Evolutionary conservation across 2,797 vertebrate species (phyloP), one percentile per base, ranked within the genome.

Genomic region (Amblyraja radiata): DNA sequence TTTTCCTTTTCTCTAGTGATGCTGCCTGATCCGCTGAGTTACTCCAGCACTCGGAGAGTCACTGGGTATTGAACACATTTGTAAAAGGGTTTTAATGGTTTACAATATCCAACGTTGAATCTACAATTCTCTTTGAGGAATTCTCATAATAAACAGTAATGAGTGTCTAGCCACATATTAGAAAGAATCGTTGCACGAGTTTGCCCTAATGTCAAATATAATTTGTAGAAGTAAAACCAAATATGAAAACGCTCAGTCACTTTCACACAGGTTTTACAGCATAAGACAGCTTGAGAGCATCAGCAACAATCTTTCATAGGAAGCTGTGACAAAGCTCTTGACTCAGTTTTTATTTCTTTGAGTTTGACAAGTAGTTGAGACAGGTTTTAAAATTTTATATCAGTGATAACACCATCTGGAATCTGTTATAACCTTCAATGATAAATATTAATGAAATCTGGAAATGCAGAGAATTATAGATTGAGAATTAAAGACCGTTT

Each of bases 361-460:
- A 73, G 39, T 74, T 73, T 68, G 2, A 58, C 68, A 92, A 39
- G 90, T 92, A 54, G 90, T 25, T 73, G 90, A 74, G 36, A 91
- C 21, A 92, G 23, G 21, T 76, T 92, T 92, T 76, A 74, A 8
- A 54, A n/a, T 54, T 76, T 46, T 92, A 46, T 92, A 73, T n/a
- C 68, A 74, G 46, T 74, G 88, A 73, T 68, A 90, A 36, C 88
- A 25, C 65, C 36, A 91, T 76, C 71, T 92, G 90, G 90, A 91
- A 54, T 21, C 9, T 73, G 36, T 46, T 11, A 54, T 76, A 68
- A 71, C 63, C 63, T 92, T 92, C 90, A 54, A 92, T 13, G 8
- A 92, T 74, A 88, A 36, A 88, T 23, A 88, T 68, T 68, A 36
- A 73, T 54, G 46, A 28, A 14, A 58, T 73, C 28, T 11, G 76